phyloP scores from a whole-genome alignment of 2,888 invertebrate species.

The Drosophila helvetica region DNA sequence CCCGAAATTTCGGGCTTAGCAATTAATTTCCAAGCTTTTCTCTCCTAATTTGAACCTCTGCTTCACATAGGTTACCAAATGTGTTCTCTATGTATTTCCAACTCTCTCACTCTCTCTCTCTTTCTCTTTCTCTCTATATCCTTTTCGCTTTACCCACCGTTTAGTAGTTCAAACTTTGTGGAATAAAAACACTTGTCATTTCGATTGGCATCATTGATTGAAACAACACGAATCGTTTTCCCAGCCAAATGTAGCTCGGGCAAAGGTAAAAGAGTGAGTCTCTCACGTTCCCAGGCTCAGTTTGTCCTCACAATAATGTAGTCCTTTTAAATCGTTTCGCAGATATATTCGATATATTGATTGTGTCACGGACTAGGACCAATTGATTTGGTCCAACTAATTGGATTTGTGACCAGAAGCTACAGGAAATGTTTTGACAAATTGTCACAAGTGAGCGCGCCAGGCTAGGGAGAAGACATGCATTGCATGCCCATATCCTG shows the following conservation, averaged over 20 bases:
- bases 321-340: slow-evolving; percentile 37
- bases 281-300: slow-evolving; percentile 1
- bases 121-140: background rate
- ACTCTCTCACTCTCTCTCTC: background rate
- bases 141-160: background rate
- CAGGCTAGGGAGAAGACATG: slow-evolving; percentile 36
- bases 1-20: too few relatives aligned
- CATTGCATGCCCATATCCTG: slow-evolving; percentile 74
- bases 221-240: slow-evolving; percentile 79
- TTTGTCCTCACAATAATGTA: slow-evolving; percentile 2
- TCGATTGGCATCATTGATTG: slow-evolving; percentile 82
- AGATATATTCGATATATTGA: slow-evolving; percentile 57
- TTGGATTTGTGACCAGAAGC: slow-evolving; percentile 62
- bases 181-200: slow-evolving; percentile 65
- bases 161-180: slow-evolving; percentile 38
- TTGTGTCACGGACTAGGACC: slow-evolving; percentile 60
- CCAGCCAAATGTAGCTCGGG: slow-evolving; percentile 52
- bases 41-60: too few relatives aligned
- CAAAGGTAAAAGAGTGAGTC: slow-evolving; percentile 37
- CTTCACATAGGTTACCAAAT: too few relatives aligned
- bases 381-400: slow-evolving; percentile 57
- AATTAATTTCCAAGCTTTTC: too few relatives aligned
- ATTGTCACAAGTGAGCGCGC: slow-evolving; percentile 73
- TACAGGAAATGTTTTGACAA: slow-evolving; percentile 75
- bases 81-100: background rate